These are phyloP conservation scores for Dryoscopus gambensis DNA, from an alignment of 2,113 vertebrate genomes.

Conservation along the genomic window DNA sequence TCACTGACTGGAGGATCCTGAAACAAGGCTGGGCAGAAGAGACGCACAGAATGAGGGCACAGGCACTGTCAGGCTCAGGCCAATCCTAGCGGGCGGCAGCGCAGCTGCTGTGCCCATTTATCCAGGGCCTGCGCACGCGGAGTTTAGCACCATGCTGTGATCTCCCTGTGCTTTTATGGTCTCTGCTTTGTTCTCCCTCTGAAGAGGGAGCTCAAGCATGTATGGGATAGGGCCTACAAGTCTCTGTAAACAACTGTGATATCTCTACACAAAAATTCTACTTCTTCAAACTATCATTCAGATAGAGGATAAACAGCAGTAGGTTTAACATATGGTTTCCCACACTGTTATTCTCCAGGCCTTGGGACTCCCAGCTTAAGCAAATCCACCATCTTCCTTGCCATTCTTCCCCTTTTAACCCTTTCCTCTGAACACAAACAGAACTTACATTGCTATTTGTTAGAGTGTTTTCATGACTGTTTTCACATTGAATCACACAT, in stretches of 20 bases:
- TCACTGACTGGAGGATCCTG: background rate
- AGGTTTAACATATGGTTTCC: background rate
- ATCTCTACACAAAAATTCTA: background rate
- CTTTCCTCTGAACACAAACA: background rate
- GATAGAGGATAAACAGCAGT: background rate
- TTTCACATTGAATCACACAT: background rate
- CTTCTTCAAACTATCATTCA: background rate
- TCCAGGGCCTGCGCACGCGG: background rate
- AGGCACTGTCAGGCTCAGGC: background rate
- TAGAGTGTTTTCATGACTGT: background rate
- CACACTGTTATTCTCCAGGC: background rate
- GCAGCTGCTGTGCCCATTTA: background rate
- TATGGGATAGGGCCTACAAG: background rate
- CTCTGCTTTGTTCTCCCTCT: background rate
- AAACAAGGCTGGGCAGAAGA: background rate
- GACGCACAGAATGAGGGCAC: background rate
- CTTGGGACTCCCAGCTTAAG: too few relatives aligned
- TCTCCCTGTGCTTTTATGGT: background rate
- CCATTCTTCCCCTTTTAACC: background rate
- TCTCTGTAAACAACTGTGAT: background rate
- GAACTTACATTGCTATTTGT: background rate
- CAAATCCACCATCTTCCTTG: background rate
- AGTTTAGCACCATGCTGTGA: background rate
- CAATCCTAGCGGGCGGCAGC: rapidly evolving
- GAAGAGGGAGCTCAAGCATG: background rate